A percentile compares a stretch with the other conserved stretches of the same genome.
Evolutionary conservation across 2,797 vertebrate genomes (phyloP).

Genomic region (Lagorchestes hirsutus): DNA sequence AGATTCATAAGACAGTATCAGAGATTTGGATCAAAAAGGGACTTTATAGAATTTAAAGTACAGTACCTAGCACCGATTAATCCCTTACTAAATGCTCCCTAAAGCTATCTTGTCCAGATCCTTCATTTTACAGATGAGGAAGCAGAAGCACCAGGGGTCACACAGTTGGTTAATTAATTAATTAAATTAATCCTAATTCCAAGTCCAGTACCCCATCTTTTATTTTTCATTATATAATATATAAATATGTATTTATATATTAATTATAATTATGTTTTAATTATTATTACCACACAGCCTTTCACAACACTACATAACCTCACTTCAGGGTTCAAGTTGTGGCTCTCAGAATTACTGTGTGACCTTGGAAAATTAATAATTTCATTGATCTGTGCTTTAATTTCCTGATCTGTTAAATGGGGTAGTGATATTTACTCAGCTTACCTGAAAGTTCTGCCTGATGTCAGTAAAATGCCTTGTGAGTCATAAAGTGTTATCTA

Average conservation of each 20-base stretch:
- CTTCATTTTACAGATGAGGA: not conserved
- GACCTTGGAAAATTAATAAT: not conserved
- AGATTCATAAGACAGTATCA: not conserved
- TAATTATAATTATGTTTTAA: too few relatives aligned
- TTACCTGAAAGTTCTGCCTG: not conserved
- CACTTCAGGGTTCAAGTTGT: not conserved
- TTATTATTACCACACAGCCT: not conserved
- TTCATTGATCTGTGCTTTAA: not conserved
- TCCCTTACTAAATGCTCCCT: not conserved
- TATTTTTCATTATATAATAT: not conserved
- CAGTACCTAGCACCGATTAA: not conserved
- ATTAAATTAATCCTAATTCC: not conserved
- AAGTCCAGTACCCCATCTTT: not conserved
- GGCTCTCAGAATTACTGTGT: not conserved
- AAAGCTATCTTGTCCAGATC: not conserved
- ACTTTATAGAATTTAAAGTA: not conserved
- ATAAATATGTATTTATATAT: too few relatives aligned
- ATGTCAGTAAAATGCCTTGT: not conserved
- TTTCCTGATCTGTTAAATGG: not conserved
- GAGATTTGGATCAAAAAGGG: not conserved
- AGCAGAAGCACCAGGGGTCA: not conserved
- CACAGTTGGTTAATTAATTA: not conserved
- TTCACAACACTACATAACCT: not conserved
- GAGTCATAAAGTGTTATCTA: not conserved
- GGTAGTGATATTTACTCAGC: not conserved